Evolutionary conservation across 2,113 vertebrate species (phyloP), one percentile per base, ranked within the genome.

Genomic region (Polypterus bichir): DNA sequence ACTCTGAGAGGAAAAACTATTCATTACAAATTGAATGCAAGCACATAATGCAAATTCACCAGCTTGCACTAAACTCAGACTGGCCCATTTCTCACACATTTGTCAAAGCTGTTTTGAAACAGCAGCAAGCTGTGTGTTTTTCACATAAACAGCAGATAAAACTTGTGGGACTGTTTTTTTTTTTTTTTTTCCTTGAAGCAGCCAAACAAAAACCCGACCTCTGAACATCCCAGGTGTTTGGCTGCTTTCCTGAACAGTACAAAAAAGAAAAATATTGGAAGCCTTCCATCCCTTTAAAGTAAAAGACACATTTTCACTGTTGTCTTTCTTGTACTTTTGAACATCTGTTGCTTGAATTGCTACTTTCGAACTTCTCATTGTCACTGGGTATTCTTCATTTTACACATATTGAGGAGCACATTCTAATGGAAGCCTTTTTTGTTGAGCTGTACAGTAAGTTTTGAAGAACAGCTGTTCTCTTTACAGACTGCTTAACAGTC

Each of bases 211-310:
- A 63, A 55, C 54, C 48, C 49, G 57, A 68, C 61, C 57, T 61
- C 62, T 52, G 49, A 69, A 51, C 5, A 64, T 71, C 62, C 48
- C 73, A 80, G 76, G 72, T 79, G 69, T 74, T 76, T 68, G 65
- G 66, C 67, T 69, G 53, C 63, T 74, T 71, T 73, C 67, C 46
- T 44, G 57, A 59, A 73, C 68, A 63, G 55, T 52, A 53, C 64
- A 66, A 46, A 56, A 62, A 6, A 54, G 51, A 27, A 27, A 47
- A 46, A 54, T 65, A 65, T 71, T 74, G 68, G 72, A 67, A 60
- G 53, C 0, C 0, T 6, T 49, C 2, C 55, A 0, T 63, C 0
- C 62, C n/a, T 59, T 55, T 68, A 59, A 1, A 8, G 60, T 62
- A 66, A 60, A 27, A 61, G 51, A 63, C 52, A 63, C 66, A 59